Conservation (phyloP, 2,888 invertebrate genomes). For the Eulithis testata region DNA sequence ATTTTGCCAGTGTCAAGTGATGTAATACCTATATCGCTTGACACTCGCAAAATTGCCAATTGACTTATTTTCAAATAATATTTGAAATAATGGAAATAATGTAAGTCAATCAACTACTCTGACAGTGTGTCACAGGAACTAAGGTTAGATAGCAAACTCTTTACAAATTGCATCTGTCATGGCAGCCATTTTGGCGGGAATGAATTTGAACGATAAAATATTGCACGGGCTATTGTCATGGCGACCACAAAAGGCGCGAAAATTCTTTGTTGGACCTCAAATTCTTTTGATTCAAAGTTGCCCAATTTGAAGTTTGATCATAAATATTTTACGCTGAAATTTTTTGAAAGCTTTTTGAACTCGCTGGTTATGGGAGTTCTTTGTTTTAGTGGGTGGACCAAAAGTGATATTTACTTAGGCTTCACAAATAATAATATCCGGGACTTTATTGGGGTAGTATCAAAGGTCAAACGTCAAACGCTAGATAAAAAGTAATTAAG, state of each 20-base stretch:
- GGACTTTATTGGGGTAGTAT: not conserved
- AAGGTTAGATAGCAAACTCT: slow-evolving; percentile 6
- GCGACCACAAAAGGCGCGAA: slow-evolving; percentile 19
- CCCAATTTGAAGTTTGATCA: slow-evolving; percentile 13
- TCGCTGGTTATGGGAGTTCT: not conserved
- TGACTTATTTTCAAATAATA: no score
- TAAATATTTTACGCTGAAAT: slow-evolving; percentile 13
- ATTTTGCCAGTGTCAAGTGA: no score
- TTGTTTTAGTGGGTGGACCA: not conserved
- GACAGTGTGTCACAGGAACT: slow-evolving; percentile 10
- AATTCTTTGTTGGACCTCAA: slow-evolving; percentile 10
- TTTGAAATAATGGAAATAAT: no score
- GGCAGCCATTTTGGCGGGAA: slow-evolving; percentile 40
- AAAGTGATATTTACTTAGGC: not conserved
- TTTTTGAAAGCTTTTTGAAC: slow-evolving; percentile 7
- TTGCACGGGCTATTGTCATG: slow-evolving; percentile 25
- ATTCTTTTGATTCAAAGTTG: slow-evolving; percentile 8
- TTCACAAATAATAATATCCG: not conserved
- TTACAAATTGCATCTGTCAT: slow-evolving; percentile 43
- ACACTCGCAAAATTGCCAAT: no score
- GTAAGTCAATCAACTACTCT: no score
- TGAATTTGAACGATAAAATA: slow-evolving; percentile 36
- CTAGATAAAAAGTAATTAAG: no score
- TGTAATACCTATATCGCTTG: no score
- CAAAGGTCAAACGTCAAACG: no score